These are phyloP conservation scores for Phymanthus crucifer DNA, from an alignment of 92 coral and sea anemone species.

Conservation along the genomic window DNA sequence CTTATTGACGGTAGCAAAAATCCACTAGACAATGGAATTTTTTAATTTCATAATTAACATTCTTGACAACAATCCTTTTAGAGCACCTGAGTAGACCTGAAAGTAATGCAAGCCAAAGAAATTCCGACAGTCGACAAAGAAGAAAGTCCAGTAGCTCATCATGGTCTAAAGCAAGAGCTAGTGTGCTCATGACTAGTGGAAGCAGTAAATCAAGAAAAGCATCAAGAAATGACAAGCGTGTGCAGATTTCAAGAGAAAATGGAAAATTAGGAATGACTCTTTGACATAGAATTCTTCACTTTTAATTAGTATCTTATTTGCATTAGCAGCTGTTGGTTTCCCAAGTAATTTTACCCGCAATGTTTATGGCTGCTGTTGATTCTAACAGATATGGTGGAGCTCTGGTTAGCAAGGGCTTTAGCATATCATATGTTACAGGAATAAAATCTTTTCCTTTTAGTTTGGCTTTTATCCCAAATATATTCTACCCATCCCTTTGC, in stretches of 20 bases:
- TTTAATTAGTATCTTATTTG: neutral
- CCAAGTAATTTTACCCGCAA: no score
- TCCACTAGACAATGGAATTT: no score
- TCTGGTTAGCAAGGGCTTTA: no score
- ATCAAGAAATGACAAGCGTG: constrained; percentile 20
- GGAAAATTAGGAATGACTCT: constrained; percentile 18
- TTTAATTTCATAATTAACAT: no score
- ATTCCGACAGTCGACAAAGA: constrained; percentile 71
- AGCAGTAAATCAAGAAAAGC: constrained; percentile 37
- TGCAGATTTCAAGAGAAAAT: constrained; percentile 30
- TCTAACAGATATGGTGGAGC: no score
- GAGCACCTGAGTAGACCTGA: constrained; percentile 76
- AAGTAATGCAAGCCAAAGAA: constrained; percentile 58
- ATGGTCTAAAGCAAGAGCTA: constrained; percentile 70
- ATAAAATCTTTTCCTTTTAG: no score
- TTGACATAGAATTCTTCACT: neutral
- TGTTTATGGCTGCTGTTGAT: no score
- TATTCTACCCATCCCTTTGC: no score
- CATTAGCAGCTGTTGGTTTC: neutral
- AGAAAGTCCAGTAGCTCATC: constrained; percentile 62
- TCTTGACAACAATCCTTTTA: neutral
- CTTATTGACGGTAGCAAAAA: no score
- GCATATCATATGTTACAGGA: no score
- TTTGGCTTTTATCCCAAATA: no score
- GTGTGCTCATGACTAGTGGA: constrained; percentile 48